These are phyloP conservation scores for Eucidaris tribuloides DNA, from an alignment of 35 echinoderm and acorn worm genomes.

Conservation along the genomic window DNA sequence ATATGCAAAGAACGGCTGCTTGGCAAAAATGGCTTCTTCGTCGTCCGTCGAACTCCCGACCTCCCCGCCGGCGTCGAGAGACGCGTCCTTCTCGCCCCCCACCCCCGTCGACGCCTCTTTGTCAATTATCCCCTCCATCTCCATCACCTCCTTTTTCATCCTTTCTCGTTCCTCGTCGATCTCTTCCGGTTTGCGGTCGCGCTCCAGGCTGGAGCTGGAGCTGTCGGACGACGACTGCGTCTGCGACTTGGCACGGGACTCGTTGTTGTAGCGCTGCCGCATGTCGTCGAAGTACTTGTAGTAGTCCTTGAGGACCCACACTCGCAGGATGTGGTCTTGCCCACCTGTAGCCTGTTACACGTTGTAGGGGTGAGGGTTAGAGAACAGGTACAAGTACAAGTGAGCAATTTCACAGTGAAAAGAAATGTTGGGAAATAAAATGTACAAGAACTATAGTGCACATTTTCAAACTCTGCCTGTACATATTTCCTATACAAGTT, in stretches of 20 bases:
- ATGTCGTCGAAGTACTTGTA: conserved; percentile 99
- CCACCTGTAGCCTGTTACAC: conserved; percentile 99
- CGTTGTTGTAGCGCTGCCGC: conserved; percentile 90
- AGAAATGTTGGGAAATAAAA: too few relatives aligned
- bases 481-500: too few relatives aligned
- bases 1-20: conserved; percentile 86
- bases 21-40: conserved; percentile 74
- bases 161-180: conserved; percentile 14
- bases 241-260: conserved; percentile 33
- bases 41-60: too few relatives aligned
- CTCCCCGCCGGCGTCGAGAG: neutral
- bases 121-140: conserved; percentile 24
- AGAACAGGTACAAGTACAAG: neutral
- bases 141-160: conserved; percentile 31
- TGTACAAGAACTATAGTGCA: too few relatives aligned
- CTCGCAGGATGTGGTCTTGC: conserved; percentile 82
- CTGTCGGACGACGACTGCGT: conserved; percentile 12
- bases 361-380: neutral
- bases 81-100: conserved; percentile 12
- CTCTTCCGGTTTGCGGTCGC: conserved; percentile 33
- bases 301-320: conserved; percentile 97
- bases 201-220: conserved; percentile 26
- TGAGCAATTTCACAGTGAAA: neutral
- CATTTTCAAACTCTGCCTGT: too few relatives aligned
- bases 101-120: neutral